Evolutionary conservation across 2,888 invertebrate genomes (phyloP).

Genomic region (Brenthis daphne): DNA sequence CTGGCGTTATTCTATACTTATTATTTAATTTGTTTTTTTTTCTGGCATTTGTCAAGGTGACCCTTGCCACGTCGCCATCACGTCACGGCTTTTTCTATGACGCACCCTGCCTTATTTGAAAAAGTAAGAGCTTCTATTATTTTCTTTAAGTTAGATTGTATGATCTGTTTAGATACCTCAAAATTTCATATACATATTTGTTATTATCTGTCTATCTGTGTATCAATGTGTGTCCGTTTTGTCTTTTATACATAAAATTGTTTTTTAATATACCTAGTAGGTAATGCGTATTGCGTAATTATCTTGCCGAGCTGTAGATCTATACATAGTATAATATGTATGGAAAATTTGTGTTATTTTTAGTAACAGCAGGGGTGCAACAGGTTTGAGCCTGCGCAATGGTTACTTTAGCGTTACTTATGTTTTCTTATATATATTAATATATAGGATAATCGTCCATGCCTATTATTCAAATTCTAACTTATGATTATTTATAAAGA

Average conservation of each 20-base stretch:
- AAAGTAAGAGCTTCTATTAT: slow-evolving; percentile 25
- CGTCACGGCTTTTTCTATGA: slow-evolving; percentile 30
- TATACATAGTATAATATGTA: background rate
- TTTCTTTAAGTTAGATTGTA: slow-evolving; percentile 3
- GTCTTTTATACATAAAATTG: background rate
- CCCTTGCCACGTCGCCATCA: slow-evolving; percentile 29
- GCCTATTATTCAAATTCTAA: too few relatives aligned
- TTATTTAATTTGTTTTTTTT: slow-evolving; percentile 16
- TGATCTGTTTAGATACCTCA: background rate
- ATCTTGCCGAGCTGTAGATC: background rate
- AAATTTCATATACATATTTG: background rate
- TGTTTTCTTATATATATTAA: background rate
- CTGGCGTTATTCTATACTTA: slow-evolving; percentile 14
- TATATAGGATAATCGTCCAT: too few relatives aligned
- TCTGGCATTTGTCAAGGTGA: slow-evolving; percentile 31
- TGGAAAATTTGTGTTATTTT: slow-evolving; percentile 1
- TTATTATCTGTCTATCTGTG: slow-evolving; percentile 5
- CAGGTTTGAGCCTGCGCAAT: slow-evolving; percentile 12
- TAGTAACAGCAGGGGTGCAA: slow-evolving; percentile 7
- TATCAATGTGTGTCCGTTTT: background rate
- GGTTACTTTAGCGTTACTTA: background rate
- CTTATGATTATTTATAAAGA: too few relatives aligned
- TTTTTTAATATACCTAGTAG: background rate
- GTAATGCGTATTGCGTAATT: background rate
- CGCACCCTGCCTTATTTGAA: slow-evolving; percentile 23